Conservation (phyloP, 2,113 vertebrate genomes). For the Dryoscopus gambensis region DNA sequence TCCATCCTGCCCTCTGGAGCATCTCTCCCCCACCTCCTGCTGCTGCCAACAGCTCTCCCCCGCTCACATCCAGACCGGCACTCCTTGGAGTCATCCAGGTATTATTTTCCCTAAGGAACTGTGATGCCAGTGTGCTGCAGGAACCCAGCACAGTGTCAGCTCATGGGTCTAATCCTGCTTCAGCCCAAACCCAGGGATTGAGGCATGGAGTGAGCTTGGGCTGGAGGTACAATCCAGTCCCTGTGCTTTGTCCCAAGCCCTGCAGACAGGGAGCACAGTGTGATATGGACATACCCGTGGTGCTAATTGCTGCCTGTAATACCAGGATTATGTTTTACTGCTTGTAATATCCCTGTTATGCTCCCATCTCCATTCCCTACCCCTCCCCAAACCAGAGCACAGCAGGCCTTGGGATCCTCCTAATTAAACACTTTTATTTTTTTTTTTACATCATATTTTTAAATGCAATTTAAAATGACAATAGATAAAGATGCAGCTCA, state of each 20-base stretch:
- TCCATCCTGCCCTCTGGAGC: background rate
- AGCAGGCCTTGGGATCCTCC: background rate
- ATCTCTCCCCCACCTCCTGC: background rate
- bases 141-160: background rate
- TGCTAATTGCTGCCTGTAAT: background rate
- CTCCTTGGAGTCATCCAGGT: background rate
- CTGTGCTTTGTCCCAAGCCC: background rate
- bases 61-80: rapidly evolving
- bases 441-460: background rate
- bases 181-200: background rate
- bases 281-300: rapidly evolving
- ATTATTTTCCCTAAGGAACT: background rate
- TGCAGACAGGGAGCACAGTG: background rate
- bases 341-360: background rate
- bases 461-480: background rate
- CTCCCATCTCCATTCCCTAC: background rate
- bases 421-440: background rate
- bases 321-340: background rate
- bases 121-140: rapidly evolving
- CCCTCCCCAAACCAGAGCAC: background rate
- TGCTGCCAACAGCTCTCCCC: background rate
- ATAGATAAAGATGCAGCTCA: background rate
- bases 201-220: background rate
- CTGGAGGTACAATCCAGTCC: background rate
- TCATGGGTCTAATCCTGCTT: background rate